A percentile compares a stretch with the other conserved stretches of the same genome.
Evolutionary conservation across 2,113 vertebrate genomes (phyloP).

Genomic region (Oreocharis arfaki): DNA sequence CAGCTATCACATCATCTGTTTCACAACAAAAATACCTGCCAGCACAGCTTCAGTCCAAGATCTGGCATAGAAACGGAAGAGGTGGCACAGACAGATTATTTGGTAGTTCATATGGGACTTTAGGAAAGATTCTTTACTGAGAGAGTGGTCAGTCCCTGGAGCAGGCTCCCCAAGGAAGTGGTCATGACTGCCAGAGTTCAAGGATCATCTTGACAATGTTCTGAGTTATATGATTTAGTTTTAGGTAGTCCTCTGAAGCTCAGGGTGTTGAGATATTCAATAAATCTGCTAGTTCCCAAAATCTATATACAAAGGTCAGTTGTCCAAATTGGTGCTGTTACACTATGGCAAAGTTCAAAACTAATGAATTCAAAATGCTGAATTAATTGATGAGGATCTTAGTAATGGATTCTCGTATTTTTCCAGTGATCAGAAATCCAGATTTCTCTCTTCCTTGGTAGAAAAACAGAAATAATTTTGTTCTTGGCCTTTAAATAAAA

Average conservation of each 20-base stretch:
- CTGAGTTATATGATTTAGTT: not conserved
- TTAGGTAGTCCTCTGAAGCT: accelerated
- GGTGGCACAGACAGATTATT: not conserved
- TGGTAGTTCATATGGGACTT: not conserved
- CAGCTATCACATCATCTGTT: not conserved
- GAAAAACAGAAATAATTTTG: not conserved
- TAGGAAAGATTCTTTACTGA: not conserved
- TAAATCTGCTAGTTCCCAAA: not conserved
- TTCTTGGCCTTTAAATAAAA: not conserved
- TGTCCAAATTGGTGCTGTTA: not conserved
- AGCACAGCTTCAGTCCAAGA: not conserved
- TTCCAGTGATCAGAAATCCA: not conserved
- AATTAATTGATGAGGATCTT: not conserved
- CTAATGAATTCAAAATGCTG: not conserved
- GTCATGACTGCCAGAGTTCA: not conserved
- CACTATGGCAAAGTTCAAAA: not conserved
- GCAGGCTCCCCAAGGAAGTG: not conserved
- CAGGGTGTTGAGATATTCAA: not conserved
- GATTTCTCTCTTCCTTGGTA: not conserved
- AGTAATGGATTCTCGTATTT: not conserved
- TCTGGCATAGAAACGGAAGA: not conserved
- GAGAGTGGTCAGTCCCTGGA: not conserved
- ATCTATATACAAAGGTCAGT: not conserved
- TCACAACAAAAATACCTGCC: not conserved
- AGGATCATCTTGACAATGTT: not conserved